A percentile compares a stretch with the other conserved stretches of the same genome.
These are phyloP conservation scores for Chloromyia formosa DNA, from an alignment of 2,888 invertebrate genomes.

Conservation along the genomic window DNA sequence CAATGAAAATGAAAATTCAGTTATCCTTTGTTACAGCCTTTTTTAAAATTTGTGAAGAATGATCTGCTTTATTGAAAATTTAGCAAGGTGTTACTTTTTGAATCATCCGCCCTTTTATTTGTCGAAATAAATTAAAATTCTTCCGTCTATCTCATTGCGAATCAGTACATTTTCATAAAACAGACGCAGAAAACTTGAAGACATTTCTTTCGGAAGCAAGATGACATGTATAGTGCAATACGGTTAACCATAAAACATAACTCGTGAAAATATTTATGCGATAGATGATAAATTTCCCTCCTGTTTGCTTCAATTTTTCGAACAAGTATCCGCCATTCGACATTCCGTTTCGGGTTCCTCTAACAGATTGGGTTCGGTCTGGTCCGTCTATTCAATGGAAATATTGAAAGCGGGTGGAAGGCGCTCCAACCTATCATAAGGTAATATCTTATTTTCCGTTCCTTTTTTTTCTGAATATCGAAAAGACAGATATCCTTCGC, in stretches of 20 bases:
- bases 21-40: no score
- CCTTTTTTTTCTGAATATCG: background rate
- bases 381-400: background rate
- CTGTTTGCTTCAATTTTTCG: background rate
- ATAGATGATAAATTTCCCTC: background rate
- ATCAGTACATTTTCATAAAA: no score
- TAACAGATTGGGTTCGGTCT: background rate
- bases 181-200: no score
- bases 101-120: no score
- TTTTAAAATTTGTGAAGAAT: no score
- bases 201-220: background rate
- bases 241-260: background rate
- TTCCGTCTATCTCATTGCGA: background rate
- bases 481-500: background rate
- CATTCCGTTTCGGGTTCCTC: background rate
- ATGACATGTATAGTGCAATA: background rate
- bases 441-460: constrained; percentile 5
- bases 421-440: constrained; percentile 2
- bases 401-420: background rate
- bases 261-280: background rate
- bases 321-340: background rate
- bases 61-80: no score
- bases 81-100: no score
- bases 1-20: no score
- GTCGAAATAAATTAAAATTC: background rate